Conservation (phyloP, 2,888 invertebrate genomes). For the Drosophila prolongata region DNA sequence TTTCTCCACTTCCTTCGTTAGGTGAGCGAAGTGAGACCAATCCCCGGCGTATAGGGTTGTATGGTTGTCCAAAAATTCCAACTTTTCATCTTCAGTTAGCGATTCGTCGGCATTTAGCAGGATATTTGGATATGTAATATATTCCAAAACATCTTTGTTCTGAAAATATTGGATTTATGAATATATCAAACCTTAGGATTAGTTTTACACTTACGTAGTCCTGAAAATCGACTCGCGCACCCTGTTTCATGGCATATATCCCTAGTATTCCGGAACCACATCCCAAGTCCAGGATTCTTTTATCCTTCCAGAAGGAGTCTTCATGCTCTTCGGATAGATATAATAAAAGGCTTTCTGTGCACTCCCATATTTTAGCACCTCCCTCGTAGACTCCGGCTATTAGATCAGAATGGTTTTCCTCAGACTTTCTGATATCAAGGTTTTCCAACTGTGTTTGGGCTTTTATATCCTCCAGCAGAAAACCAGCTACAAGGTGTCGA, state of each 20-base stretch:
- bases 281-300: conserved; percentile 93
- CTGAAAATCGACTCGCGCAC: conserved; percentile 92
- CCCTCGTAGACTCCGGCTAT: conserved; percentile 93
- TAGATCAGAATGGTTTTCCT: conserved; percentile 90
- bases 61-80: conserved; percentile 35
- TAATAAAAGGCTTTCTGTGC: conserved; percentile 91
- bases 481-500: conserved; percentile 73
- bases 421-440: conserved; percentile 84
- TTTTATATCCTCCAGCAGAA: conserved; percentile 74
- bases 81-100: conserved; percentile 44
- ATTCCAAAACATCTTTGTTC: conserved; percentile 93
- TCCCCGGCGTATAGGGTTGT: conserved; percentile 89
- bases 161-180: conserved; percentile 82
- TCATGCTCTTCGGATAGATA: conserved; percentile 86
- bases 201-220: conserved; percentile 92
- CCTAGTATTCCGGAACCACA: conserved; percentile 96
- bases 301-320: conserved; percentile 84
- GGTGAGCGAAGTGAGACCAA: conserved; percentile 88
- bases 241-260: conserved; percentile 89
- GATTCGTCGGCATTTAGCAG: conserved; percentile 86
- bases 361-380: conserved; percentile 98
- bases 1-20: conserved; percentile 84
- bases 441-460: conserved; percentile 54
- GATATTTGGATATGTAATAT: conserved; percentile 93
- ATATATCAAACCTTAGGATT: neutral